Base-by-base conservation (phyloP, 1,140 invertebrate genomes). In the Rhagoletis pomonella region DNA sequence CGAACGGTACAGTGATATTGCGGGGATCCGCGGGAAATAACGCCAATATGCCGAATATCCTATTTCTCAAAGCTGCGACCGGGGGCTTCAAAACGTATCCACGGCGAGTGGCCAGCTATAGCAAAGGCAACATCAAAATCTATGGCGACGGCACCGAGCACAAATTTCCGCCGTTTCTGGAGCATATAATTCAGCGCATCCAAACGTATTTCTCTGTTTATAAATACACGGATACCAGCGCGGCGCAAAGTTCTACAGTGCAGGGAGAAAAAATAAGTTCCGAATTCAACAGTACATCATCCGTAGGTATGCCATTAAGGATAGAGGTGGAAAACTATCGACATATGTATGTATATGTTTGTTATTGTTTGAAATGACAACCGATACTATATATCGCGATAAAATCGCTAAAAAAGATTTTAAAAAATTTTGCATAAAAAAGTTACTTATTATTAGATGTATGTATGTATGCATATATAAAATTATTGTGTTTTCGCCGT, bases 131-230 rank as follows among this genome's bases (percentile, higher is more conserved):
- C 39, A 86, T 91, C 0, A 90, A 90, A 86, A 90, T 93, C 42
- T 93, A 92, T 86, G 92, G 92, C 17, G 91, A 91, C 9, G 92
- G 92, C 9, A 90, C 90, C 65, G 92, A 93, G 87, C 94, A 94
- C 3, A 94, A 95, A 89, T 95, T 96, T 91, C 95, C 95, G 3
- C 95, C 95, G 1, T 89, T 95, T 44, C 88, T 96, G 64, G 95
- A 96, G 89, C 94, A 94, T 87, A 90, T 96, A 39, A 94, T 95
- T 10, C 95, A 96, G 88, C 93, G 94, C 85, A 94, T 96, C 14
- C 95, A 96, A 91, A 93, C 94, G 0, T 91, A 94, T 87, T 94
- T 95, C 91, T 95, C 95, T 1, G 94, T 95, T 47, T 94, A 94
- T 87, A 90, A 94, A 85, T 92, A 94, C 29, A 93, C 94, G 88